Evolutionary conservation across 1,140 invertebrate species (phyloP).

Genomic region (Sycophila sp.): DNA sequence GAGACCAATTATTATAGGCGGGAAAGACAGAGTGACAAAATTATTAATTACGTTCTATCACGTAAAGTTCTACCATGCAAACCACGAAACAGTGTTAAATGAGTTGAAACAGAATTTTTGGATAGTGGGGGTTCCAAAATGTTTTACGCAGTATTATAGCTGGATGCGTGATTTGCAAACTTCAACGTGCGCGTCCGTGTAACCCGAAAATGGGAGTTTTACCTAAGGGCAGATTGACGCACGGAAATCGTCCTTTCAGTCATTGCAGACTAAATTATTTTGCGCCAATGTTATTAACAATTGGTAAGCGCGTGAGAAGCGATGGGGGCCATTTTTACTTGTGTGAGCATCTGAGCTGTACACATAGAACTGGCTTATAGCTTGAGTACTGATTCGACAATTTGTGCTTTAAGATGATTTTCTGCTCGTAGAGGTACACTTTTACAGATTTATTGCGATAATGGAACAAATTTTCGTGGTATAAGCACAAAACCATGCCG

Average conservation of each 20-base stretch:
- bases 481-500: too few relatives aligned
- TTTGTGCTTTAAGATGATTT: conserved; percentile 46
- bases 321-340: conserved; percentile 53
- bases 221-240: conserved; percentile 7
- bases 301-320: conserved; percentile 44
- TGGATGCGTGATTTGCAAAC: not conserved
- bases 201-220: conserved; percentile 21
- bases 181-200: not conserved
- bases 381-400: conserved; percentile 41
- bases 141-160: not conserved
- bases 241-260: conserved; percentile 42
- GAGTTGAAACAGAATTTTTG: not conserved
- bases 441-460: conserved; percentile 41
- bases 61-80: not conserved
- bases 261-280: conserved; percentile 51
- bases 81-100: not conserved
- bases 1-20: not conserved
- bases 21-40: not conserved
- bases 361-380: conserved; percentile 44
- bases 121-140: not conserved
- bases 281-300: conserved; percentile 45
- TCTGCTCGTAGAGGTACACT: conserved; percentile 39
- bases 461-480: conserved; percentile 53
- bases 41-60: not conserved
- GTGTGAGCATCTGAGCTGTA: conserved; percentile 42